phyloP scores from a whole-genome alignment of 2,797 vertebrate genomes.

The Mormyrus hasselquistii region DNA sequence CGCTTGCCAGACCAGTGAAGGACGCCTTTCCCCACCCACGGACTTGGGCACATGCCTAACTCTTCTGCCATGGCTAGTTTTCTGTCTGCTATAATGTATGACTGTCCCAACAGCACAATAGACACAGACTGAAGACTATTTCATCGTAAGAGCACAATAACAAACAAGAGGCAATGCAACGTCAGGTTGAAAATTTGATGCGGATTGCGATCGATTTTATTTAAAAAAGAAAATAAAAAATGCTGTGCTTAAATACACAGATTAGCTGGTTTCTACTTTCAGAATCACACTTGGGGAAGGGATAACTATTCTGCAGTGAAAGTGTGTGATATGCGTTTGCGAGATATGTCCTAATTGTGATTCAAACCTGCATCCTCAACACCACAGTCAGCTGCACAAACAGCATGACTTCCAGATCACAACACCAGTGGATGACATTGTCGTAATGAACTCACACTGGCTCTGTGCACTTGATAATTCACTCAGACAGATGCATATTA shows the following conservation, averaged over 20 bases:
- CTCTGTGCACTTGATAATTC: not conserved
- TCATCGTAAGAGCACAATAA: not conserved
- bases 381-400: not conserved
- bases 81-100: not conserved
- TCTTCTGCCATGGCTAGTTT: not conserved
- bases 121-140: not conserved
- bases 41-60: not conserved
- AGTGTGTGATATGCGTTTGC: not conserved
- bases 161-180: not conserved
- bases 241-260: not conserved
- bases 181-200: not conserved
- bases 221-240: not conserved
- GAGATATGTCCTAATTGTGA: not conserved
- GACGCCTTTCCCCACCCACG: not conserved
- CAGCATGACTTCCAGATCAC: not conserved
- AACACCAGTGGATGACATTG: not conserved
- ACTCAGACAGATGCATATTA: not conserved
- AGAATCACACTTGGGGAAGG: not conserved
- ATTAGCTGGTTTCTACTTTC: not conserved
- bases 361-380: not conserved
- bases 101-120: not conserved
- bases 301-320: not conserved
- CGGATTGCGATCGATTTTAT: not conserved
- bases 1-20: not conserved
- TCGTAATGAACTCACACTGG: not conserved